These are phyloP conservation scores for Lophochroa leadbeateri DNA, from an alignment of 2,113 vertebrate species.

Conservation along the genomic window DNA sequence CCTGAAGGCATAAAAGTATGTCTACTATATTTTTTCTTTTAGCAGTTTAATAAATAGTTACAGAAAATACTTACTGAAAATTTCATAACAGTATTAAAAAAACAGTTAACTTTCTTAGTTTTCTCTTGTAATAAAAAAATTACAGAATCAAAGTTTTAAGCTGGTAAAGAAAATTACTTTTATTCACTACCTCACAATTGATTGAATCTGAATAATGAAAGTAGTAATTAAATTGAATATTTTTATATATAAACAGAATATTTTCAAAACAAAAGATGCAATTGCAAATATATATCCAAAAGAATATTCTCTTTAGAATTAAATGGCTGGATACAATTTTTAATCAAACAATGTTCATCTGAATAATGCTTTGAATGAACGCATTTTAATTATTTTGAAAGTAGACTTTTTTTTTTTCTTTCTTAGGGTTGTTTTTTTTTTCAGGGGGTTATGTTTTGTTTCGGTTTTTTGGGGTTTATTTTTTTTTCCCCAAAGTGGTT, in stretches of 20 bases:
- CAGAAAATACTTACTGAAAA: constrained; percentile 28
- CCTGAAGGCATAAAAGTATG: constrained; percentile 53
- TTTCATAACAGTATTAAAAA: neutral
- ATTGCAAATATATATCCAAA: neutral
- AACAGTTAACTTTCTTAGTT: neutral
- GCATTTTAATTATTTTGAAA: neutral
- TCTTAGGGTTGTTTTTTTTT: no score
- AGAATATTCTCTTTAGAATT: neutral
- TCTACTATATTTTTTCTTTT: constrained; percentile 34
- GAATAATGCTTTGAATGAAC: neutral
- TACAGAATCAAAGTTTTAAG: neutral
- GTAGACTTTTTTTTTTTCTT: neutral
- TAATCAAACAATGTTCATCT: neutral
- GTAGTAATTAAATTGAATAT: neutral
- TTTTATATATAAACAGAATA: neutral
- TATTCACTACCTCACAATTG: neutral
- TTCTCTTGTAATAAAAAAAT: neutral
- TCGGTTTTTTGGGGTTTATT: neutral
- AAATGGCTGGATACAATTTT: neutral
- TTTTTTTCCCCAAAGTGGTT: neutral
- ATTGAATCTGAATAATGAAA: neutral
- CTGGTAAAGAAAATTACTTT: neutral
- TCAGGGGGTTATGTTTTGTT: neutral
- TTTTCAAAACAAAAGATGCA: neutral
- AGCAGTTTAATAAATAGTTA: constrained; percentile 59